Conservation (phyloP, 2,888 invertebrate species). For the Tetranychus truncatus region DNA sequence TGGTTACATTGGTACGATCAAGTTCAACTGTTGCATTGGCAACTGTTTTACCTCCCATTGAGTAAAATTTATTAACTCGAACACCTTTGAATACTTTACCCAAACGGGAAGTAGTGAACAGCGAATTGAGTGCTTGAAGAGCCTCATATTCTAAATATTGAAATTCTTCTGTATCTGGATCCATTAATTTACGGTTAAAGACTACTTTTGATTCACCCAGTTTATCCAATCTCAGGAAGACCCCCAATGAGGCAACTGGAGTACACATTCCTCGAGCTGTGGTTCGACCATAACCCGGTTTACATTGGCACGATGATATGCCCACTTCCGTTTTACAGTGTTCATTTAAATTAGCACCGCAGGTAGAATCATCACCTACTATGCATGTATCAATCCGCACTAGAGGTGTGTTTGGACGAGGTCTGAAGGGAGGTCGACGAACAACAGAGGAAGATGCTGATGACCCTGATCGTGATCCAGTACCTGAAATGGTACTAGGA, state of each 20-base stretch:
- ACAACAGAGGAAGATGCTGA: constrained; percentile 13
- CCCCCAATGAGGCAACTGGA: constrained; percentile 53
- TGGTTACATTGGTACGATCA: constrained; percentile 44
- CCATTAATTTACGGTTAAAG: constrained; percentile 48
- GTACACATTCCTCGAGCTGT: constrained; percentile 57
- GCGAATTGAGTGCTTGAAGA: constrained; percentile 70
- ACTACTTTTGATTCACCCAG: constrained; percentile 58
- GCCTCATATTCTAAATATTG: constrained; percentile 67
- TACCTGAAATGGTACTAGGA: neutral
- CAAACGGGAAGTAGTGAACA: constrained; percentile 77
- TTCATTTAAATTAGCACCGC: constrained; percentile 69
- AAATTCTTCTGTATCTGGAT: constrained; percentile 58
- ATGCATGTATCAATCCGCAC: constrained; percentile 74
- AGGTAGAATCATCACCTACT: constrained; percentile 75
- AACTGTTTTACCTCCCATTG: constrained; percentile 48
- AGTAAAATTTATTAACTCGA: constrained; percentile 55
- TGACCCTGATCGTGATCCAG: neutral
- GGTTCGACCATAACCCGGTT: constrained; percentile 49
- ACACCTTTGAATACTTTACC: constrained; percentile 67
- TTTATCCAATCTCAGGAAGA: constrained; percentile 61
- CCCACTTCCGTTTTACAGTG: constrained; percentile 65
- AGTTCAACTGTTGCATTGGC: constrained; percentile 55
- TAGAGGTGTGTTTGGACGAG: constrained; percentile 22
- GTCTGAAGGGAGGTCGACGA: constrained; percentile 24
- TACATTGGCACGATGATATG: constrained; percentile 69